Base-by-base conservation (phyloP, 2,797 vertebrate genomes). In the Anniella stebbinsi region DNA sequence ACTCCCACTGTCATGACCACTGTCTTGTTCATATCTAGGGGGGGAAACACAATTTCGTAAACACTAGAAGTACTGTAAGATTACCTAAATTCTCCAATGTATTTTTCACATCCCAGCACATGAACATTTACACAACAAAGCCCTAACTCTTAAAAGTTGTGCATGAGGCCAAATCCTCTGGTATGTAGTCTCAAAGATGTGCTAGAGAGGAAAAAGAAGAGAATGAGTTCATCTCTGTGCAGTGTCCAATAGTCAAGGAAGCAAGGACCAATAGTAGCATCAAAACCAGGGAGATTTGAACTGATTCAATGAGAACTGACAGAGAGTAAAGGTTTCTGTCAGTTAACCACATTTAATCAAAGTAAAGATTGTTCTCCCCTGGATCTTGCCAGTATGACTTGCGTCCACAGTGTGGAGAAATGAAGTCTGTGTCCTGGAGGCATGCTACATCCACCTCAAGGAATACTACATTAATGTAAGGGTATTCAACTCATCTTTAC, bases 1-100 rank as follows among this genome's bases (percentile, higher is more conserved):
- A 25, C 99, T 99, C 89, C 99, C 99, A 0, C 99, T 99, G 97
- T 99, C 99, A 36, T 99, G 99, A 3, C 99, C 99, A 0, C 99
- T 99, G 94, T 99, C 99, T 82, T 99, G 99, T 89, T 99, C 99
- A 0, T 98, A 99, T 83, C 99, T 99, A 93, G 51, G 96, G 94
- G n/a, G 84, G 93, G 80, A 85, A 93, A 76, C 84, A 45, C 0
- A 21, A 60, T 33, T 30, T 91, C 21, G 93, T 33, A 89, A 80
- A 73, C 1, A 48, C 8, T 78, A 89, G 21, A 48, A 73, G 12
- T 1, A 33, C 6, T 8, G 86, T 38, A 12, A 48, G 25, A 45
- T 57, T n/a, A 36, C n/a, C 23, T n/a, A 80, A 28, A 9, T 73
- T 51, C 36, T 41, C 13, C 21, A 87, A 12, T 72, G 33, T 7